A percentile compares a stretch with the other conserved stretches of the same genome.
These are phyloP conservation scores for Fragum whitleyi DNA, from an alignment of 2,888 invertebrate species.

Conservation along the genomic window DNA sequence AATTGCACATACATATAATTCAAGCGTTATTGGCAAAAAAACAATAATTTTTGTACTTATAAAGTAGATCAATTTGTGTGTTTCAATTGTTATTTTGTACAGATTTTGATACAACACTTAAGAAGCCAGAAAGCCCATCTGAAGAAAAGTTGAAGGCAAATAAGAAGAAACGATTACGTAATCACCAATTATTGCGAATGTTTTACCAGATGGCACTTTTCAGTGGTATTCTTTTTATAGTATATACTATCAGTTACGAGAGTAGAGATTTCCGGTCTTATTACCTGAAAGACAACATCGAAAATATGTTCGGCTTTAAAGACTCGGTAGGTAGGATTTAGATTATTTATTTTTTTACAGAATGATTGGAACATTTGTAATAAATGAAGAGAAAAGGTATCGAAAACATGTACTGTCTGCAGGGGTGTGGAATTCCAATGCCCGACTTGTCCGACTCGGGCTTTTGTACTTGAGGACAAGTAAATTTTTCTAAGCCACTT, in stretches of 20 bases:
- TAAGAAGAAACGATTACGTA: constrained; percentile 48
- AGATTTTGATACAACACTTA: constrained; percentile 45
- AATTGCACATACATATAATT: too few relatives aligned
- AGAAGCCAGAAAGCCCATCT: constrained; percentile 49
- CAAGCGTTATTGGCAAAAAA: too few relatives aligned
- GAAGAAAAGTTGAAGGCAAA: constrained; percentile 43
- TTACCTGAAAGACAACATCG: constrained; percentile 61
- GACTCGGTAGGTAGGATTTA: constrained; percentile 8
- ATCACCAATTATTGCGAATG: constrained; percentile 60
- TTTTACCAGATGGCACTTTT: constrained; percentile 61
- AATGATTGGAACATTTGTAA: not conserved
- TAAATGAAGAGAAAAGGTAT: too few relatives aligned
- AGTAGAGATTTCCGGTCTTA: constrained; percentile 66
- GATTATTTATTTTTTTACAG: not conserved
- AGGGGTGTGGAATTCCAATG: too few relatives aligned
- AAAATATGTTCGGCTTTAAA: constrained; percentile 30
- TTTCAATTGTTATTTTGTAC: too few relatives aligned
- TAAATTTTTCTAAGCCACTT: too few relatives aligned
- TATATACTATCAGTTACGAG: constrained; percentile 70
- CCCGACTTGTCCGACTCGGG: too few relatives aligned
- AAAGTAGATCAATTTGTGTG: too few relatives aligned
- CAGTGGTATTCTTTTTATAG: constrained; percentile 56
- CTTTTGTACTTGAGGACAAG: too few relatives aligned
- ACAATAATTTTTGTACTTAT: too few relatives aligned
- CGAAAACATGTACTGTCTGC: too few relatives aligned